Base-by-base conservation (phyloP, 2,888 invertebrate genomes). In the Meliscaeva auricollis region DNA sequence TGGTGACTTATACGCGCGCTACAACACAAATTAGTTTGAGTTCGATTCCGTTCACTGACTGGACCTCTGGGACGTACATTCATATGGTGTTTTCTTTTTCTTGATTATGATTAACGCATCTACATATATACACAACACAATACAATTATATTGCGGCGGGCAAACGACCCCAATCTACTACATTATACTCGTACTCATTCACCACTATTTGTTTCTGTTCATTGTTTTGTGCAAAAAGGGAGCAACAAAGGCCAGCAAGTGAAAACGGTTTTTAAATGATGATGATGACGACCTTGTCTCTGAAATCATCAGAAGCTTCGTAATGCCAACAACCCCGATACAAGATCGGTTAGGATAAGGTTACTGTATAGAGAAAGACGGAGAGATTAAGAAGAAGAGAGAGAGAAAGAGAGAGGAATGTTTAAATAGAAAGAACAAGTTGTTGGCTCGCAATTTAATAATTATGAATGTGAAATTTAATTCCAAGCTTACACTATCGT, bases 81-180 rank as follows among this genome's bases (percentile, higher is more conserved):
- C 22, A 22, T 22, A 9, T 46, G 17, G 46, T 41, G 6, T 32
- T 64, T 64, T 11, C 15, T 6, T 30, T 62, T 3, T 38, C 38
- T 74, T 75, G 46, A 72, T 77, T 76, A 66, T 77, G 81, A 82
- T 77, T 64, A 82, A 82, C 64, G 77, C 76, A 77, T 77, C 81
- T 82, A 26, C 26, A n/a, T n/a, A n/a, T 26, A 2, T 26, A 26
- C 26, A 26, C 26, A 26, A 26, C 26, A 26, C 26, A 54, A 82
- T 58, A 38, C 76, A 81, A 76, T 80, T 74, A 81, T 60, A 69
- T 60, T 60, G 77, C 52, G 58, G 68, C 64, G 64, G 64, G 75
- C 75, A 76, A 76, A 76, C 30, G 76, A 68, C 76, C 76, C 26
- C 75, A 75, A 69, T 46, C n/a, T 26, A 26, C 26, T 26, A n/a